phyloP scores from a whole-genome alignment of 1,140 invertebrate genomes.

The Acyrthosiphon pisum region DNA sequence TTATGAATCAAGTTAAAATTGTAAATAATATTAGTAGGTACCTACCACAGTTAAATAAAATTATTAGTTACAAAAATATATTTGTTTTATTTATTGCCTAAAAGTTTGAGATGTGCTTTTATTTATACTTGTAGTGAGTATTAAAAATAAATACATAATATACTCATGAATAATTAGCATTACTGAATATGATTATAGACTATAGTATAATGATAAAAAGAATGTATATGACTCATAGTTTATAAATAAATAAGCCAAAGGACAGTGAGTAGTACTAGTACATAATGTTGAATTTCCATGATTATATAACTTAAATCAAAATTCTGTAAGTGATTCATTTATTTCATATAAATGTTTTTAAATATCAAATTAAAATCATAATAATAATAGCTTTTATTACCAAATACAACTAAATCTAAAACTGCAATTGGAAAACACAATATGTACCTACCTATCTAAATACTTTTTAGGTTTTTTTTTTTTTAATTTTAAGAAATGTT shows the following conservation, averaged over 20 bases:
- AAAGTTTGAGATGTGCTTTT: not conserved
- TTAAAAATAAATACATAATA: not conserved
- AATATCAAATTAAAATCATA: not conserved
- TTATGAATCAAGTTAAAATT: no score
- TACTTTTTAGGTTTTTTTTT: not conserved
- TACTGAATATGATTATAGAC: not conserved
- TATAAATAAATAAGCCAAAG: not conserved
- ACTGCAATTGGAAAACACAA: not conserved
- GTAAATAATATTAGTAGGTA: no score
- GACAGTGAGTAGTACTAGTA: not conserved
- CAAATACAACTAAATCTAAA: not conserved
- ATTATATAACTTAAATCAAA: not conserved
- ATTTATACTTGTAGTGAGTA: not conserved
- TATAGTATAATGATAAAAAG: slow-evolving; percentile 4
- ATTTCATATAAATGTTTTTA: not conserved
- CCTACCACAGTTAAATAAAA: not conserved
- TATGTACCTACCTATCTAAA: no score
- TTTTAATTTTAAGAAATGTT: not conserved
- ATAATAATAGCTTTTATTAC: not conserved
- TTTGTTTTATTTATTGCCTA: not conserved
- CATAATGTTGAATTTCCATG: not conserved
- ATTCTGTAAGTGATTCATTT: not conserved
- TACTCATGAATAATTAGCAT: slow-evolving; percentile 8
- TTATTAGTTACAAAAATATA: not conserved
- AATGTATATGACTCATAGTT: slow-evolving; percentile 16